Evolutionary conservation across 2,888 invertebrate genomes (phyloP).

Genomic region (Aphidius colemani): DNA sequence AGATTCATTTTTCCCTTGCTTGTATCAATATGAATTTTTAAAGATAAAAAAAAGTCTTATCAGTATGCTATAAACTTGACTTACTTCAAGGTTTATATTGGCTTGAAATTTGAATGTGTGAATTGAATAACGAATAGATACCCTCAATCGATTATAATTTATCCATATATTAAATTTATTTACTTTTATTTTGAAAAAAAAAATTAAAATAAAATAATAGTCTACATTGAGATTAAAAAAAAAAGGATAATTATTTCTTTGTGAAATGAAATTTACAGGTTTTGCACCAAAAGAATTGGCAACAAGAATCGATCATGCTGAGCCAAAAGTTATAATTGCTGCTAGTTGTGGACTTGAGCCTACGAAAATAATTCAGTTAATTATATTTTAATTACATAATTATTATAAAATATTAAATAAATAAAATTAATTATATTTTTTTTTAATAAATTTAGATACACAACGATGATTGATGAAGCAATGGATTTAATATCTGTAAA

Average conservation of each 20-base stretch:
- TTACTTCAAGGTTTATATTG: constrained; percentile 7
- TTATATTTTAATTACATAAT: constrained; percentile 10
- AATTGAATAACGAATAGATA: constrained; percentile 38
- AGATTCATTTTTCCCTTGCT: not conserved
- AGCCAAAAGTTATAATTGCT: constrained; percentile 86
- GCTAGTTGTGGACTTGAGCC: constrained; percentile 93
- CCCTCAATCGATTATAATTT: constrained; percentile 13
- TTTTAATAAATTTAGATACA: too few species aligned
- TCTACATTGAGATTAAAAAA: not conserved
- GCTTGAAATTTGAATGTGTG: constrained; percentile 1
- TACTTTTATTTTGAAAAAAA: not conserved
- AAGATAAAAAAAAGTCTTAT: constrained; percentile 32
- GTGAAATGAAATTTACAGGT: constrained; percentile 63
- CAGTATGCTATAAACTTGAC: constrained; percentile 32
- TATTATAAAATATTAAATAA: not conserved
- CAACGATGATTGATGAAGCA: constrained; percentile 81
- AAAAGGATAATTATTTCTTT: not conserved
- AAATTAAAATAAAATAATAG: not conserved
- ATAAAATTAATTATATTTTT: not conserved
- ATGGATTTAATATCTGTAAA: constrained; percentile 70
- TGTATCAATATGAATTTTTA: constrained; percentile 25
- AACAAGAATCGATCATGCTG: constrained; percentile 83
- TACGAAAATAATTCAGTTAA: constrained; percentile 75
- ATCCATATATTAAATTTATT: constrained; percentile 2
- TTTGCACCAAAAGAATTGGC: constrained; percentile 89